A percentile compares a stretch with the other conserved stretches of the same genome.
Conservation (phyloP, 2,888 invertebrate genomes). For the Meliscaeva auricollis region DNA sequence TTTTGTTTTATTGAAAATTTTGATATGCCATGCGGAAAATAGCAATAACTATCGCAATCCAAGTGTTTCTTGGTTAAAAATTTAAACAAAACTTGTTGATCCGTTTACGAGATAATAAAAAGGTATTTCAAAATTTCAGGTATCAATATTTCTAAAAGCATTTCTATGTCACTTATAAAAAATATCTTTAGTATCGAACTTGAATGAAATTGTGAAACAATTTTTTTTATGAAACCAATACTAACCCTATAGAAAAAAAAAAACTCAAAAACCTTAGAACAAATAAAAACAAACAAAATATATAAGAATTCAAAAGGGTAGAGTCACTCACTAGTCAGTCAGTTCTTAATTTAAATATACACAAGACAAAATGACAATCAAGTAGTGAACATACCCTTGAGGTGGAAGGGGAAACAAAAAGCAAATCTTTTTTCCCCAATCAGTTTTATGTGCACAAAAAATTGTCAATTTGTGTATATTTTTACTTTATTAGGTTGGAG, state of each 20-base stretch:
- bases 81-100: no score
- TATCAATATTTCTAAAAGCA: no score
- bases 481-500: slow-evolving; percentile 7
- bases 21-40: no score
- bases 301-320: neutral
- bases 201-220: no score
- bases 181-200: no score
- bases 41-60: no score
- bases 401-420: slow-evolving; percentile 15
- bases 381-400: neutral
- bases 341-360: slow-evolving; percentile 41
- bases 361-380: slow-evolving; percentile 34
- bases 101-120: no score
- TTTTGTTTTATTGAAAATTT: no score
- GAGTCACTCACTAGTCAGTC: neutral
- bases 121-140: no score
- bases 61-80: no score
- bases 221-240: neutral
- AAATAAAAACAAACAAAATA: neutral
- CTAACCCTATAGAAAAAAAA: neutral
- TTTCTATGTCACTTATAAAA: no score
- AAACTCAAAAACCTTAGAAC: neutral
- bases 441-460: slow-evolving; percentile 32
- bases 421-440: slow-evolving; percentile 28
- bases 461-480: slow-evolving; percentile 10